Evolutionary conservation across 2,113 vertebrate genomes (phyloP).

Genomic region (Corythaixoides concolor): DNA sequence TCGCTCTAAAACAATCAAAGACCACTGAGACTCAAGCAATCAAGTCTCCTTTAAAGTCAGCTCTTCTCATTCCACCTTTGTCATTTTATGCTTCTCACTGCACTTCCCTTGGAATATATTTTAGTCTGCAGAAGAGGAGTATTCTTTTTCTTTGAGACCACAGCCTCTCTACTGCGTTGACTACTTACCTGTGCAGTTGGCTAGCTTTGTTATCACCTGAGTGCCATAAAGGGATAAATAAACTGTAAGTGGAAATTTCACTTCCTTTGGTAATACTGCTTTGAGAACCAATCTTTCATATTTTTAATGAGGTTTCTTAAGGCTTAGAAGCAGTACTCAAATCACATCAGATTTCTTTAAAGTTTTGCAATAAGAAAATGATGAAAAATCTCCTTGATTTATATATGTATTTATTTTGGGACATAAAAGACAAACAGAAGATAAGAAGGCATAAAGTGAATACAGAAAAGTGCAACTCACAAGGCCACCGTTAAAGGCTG

Average conservation of each 20-base stretch:
- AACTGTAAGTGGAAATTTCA: background rate
- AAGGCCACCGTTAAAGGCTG: background rate
- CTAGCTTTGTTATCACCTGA: background rate
- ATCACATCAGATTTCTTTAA: background rate
- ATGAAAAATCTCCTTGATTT: background rate
- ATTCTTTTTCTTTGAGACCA: background rate
- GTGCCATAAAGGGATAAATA: background rate
- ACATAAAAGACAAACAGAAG: background rate
- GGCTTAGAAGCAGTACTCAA: background rate
- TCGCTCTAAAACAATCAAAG: background rate
- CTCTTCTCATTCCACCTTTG: background rate
- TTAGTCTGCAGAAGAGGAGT: background rate
- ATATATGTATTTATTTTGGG: background rate
- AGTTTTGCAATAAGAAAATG: background rate
- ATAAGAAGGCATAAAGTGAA: background rate
- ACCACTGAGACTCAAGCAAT: background rate
- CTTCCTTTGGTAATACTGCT: background rate
- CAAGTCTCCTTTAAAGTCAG: background rate
- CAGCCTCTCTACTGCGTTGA: background rate
- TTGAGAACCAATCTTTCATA: background rate
- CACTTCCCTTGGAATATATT: background rate
- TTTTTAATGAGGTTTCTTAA: background rate
- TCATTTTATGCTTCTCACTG: background rate
- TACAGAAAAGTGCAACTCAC: background rate
- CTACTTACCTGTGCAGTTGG: background rate